Evolutionary conservation across 2,888 invertebrate genomes (phyloP).

Genomic region (Plebejus anna): DNA sequence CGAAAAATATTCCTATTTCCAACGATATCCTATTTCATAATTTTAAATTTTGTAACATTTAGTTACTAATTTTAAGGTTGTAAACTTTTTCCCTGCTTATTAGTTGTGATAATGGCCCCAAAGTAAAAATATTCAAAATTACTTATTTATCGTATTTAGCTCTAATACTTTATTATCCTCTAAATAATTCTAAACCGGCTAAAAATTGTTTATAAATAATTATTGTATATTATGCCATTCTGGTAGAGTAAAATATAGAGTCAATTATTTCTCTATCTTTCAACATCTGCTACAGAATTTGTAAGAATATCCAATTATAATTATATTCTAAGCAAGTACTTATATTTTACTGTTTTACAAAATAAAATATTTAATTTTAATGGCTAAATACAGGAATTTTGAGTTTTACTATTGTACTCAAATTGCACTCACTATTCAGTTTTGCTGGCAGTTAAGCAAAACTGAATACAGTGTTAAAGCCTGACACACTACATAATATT

Average conservation of each 20-base stretch:
- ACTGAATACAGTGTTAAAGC: no score
- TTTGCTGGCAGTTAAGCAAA: no score
- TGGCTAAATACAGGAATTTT: no score
- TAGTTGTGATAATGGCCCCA: conserved; percentile 9
- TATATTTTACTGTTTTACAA: no score
- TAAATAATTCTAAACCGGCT: neutral
- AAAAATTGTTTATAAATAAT: neutral
- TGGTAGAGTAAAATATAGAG: neutral
- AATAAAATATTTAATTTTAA: no score
- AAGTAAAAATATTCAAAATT: neutral
- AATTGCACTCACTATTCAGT: no score
- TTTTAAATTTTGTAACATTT: no score
- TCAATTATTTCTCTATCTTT: conserved; percentile 15
- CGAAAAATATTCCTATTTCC: no score
- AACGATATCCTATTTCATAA: no score
- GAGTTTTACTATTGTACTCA: no score
- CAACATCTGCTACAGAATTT: neutral
- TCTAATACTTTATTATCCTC: neutral
- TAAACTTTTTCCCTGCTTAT: neutral
- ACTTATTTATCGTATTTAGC: neutral
- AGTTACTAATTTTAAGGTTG: neutral
- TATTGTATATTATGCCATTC: neutral
- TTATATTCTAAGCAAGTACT: neutral
- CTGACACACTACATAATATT: no score
- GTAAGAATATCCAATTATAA: neutral